phyloP scores from a whole-genome alignment of 2,888 invertebrate species.

The Ormyrus nitidulus region DNA sequence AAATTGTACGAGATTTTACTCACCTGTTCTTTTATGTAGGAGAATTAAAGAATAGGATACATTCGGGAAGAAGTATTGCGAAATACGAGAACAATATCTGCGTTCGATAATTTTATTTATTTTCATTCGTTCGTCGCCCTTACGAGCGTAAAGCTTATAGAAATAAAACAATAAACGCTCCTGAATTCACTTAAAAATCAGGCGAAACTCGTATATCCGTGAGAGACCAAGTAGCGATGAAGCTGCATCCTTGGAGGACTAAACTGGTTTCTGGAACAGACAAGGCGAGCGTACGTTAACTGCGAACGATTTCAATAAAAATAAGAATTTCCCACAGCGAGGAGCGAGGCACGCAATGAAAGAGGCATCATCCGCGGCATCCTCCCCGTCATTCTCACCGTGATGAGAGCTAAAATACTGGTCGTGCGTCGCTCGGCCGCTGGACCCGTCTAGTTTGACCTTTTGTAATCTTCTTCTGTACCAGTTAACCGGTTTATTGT shows the following conservation, averaged over 20 bases:
- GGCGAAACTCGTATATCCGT: too few relatives aligned
- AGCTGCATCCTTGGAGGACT: background rate
- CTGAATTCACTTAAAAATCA: too few relatives aligned
- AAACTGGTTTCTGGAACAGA: slow-evolving; percentile 40
- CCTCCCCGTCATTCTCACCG: slow-evolving; percentile 32
- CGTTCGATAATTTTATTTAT: too few relatives aligned
- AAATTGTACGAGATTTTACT: too few relatives aligned
- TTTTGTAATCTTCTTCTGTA: slow-evolving; percentile 12
- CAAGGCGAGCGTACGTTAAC: slow-evolving; percentile 20
- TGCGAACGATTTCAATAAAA: slow-evolving; percentile 20
- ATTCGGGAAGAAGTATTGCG: too few relatives aligned
- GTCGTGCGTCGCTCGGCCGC: slow-evolving; percentile 4
- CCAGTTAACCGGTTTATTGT: slow-evolving; percentile 34
- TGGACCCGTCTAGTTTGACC: slow-evolving; percentile 33
- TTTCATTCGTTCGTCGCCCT: too few relatives aligned
- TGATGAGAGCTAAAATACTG: slow-evolving; percentile 42
- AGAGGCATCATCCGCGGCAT: slow-evolving; percentile 12
- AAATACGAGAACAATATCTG: too few relatives aligned
- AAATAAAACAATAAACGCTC: too few relatives aligned
- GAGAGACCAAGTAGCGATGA: too few relatives aligned
- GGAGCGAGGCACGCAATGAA: background rate
- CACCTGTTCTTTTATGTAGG: too few relatives aligned
- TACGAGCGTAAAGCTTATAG: too few relatives aligned
- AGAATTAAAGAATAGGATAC: too few relatives aligned
- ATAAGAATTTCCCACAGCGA: slow-evolving; percentile 34